Percentiles rank a stretch among this genome's conserved stretches.
phyloP scores from a whole-genome alignment of 2,113 vertebrate genomes.

The Eublepharis macularius region DNA sequence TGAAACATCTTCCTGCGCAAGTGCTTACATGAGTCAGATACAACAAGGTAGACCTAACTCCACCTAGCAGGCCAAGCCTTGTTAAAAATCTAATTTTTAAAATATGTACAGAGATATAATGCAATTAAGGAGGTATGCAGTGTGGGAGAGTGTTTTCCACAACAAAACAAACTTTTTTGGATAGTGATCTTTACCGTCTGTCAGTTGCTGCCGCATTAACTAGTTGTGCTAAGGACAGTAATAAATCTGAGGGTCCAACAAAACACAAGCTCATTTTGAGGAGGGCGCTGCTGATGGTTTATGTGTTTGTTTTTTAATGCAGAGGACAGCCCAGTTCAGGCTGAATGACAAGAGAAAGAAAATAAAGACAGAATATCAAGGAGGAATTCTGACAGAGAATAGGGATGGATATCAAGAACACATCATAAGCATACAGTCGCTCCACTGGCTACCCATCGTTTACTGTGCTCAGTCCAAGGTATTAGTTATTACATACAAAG shows the following conservation, averaged over 20 bases:
- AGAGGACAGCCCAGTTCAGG: conserved; percentile 58
- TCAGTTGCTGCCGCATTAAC: conserved; percentile 44
- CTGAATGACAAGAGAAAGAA: conserved; percentile 54
- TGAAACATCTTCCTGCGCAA: conserved; percentile 5
- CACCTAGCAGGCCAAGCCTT: background rate
- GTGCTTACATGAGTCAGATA: background rate
- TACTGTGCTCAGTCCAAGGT: too few species aligned
- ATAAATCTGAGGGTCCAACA: conserved; percentile 61
- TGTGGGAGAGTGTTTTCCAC: background rate
- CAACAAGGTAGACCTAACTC: background rate
- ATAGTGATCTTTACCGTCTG: conserved; percentile 9
- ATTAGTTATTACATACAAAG: too few species aligned
- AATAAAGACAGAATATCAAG: conserved; percentile 60
- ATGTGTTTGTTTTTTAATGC: conserved; percentile 69
- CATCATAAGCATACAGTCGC: conserved; percentile 38
- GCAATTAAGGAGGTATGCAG: background rate
- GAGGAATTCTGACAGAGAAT: conserved; percentile 57
- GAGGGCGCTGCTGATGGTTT: conserved; percentile 46
- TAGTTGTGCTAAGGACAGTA: conserved; percentile 33
- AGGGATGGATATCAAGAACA: background rate
- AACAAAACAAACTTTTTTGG: conserved; percentile 26
- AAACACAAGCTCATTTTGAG: conserved; percentile 47
- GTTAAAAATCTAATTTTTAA: background rate
- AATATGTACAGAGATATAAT: background rate
- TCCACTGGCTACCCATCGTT: too few species aligned